Conservation (phyloP, 2,113 vertebrate species). For the Mobula birostris region DNA sequence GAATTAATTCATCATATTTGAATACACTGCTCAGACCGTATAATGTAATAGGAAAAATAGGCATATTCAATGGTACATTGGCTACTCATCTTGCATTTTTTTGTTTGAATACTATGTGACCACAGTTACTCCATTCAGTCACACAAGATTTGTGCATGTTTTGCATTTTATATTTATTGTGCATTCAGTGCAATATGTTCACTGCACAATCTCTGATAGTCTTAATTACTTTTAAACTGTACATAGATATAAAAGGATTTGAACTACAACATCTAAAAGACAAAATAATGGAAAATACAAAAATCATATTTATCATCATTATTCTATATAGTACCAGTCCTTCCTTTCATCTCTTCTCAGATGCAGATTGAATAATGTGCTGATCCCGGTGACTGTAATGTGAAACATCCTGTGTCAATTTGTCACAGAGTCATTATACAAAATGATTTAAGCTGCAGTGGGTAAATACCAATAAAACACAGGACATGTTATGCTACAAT, state of each 20-base stretch:
- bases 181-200: background rate
- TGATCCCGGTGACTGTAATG: slow-evolving; percentile 4
- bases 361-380: background rate
- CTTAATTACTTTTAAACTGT: slow-evolving; percentile 6
- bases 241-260: background rate
- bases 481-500: background rate
- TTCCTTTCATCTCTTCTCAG: background rate
- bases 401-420: background rate
- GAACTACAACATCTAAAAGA: background rate
- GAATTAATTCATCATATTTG: background rate
- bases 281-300: background rate
- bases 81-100: background rate
- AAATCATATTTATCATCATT: background rate
- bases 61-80: background rate
- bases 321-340: background rate
- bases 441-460: background rate
- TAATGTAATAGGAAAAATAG: background rate
- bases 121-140: slow-evolving; percentile 27
- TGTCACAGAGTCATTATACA: slow-evolving; percentile 17
- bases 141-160: background rate
- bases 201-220: background rate
- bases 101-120: slow-evolving; percentile 26
- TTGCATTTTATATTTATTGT: slow-evolving; percentile 6
- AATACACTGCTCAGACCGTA: background rate
- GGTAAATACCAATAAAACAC: slow-evolving; percentile 19